phyloP scores from a whole-genome alignment of 2,797 vertebrate species.

The Myotis planiceps region DNA sequence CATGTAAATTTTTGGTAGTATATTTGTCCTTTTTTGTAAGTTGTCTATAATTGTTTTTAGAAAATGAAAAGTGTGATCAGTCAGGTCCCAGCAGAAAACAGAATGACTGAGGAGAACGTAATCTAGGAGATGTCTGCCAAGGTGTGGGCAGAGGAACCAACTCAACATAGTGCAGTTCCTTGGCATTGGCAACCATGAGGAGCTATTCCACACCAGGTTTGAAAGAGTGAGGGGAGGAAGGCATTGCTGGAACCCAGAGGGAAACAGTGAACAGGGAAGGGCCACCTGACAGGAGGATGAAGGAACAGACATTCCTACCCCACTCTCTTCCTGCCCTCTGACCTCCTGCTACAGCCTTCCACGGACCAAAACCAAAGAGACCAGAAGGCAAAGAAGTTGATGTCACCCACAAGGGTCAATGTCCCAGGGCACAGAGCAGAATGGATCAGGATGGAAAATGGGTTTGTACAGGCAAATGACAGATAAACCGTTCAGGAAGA shows the following conservation, averaged over 20 bases:
- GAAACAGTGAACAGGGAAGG: neutral
- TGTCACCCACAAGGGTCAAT: neutral
- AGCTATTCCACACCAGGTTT: neutral
- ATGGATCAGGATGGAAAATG: neutral
- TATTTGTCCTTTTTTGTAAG: neutral
- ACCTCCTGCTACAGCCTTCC: neutral
- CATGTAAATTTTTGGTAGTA: neutral
- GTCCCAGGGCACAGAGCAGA: neutral
- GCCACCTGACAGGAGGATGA: neutral
- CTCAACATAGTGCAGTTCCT: too few species aligned
- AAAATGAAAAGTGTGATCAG: neutral
- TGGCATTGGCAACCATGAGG: fast-evolving
- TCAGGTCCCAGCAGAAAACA: neutral
- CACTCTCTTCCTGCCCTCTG: neutral
- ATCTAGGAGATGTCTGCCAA: neutral
- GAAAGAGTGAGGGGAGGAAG: neutral
- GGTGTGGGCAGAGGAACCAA: neutral
- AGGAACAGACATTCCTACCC: neutral
- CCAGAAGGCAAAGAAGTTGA: neutral
- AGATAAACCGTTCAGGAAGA: neutral
- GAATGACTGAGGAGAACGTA: neutral
- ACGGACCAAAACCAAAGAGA: neutral
- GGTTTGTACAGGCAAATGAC: neutral
- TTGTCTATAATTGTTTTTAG: neutral
- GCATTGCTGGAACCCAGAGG: neutral